These are phyloP conservation scores for Ammospiza caudacuta DNA, from an alignment of 2,113 vertebrate genomes.

Conservation along the genomic window DNA sequence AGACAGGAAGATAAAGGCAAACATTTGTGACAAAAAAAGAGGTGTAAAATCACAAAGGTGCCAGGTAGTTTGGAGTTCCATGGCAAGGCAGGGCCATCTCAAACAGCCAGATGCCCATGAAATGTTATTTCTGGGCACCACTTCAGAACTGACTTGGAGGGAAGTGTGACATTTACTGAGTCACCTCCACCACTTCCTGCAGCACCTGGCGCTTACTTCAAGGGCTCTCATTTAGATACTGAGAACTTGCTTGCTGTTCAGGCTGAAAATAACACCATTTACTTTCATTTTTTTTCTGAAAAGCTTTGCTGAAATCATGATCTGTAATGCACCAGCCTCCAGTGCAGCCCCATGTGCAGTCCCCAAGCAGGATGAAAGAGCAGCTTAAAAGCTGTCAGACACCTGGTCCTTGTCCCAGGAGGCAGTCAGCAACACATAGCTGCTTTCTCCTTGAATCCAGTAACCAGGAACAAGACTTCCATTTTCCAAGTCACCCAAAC, in stretches of 20 bases:
- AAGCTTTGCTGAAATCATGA: slow-evolving; percentile 41
- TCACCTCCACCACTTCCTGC: slow-evolving; percentile 62
- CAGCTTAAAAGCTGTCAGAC: slow-evolving; percentile 17
- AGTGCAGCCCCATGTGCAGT: background rate
- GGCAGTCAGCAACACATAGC: background rate
- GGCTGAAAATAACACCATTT: slow-evolving; percentile 44
- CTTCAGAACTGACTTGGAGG: slow-evolving; percentile 45
- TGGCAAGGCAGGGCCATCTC: background rate
- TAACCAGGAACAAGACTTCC: background rate
- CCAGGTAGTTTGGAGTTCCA: background rate
- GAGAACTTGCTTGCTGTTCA: slow-evolving; percentile 52
- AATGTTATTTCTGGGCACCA: slow-evolving; percentile 32
- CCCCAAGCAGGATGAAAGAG: background rate
- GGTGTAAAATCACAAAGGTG: background rate
- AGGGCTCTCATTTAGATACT: slow-evolving; percentile 58
- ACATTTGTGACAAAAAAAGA: background rate
- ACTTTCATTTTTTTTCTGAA: slow-evolving; percentile 59
- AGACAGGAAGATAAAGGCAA: background rate
- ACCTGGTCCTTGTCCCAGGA: slow-evolving; percentile 23
- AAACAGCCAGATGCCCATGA: slow-evolving; percentile 15
- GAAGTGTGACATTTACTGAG: slow-evolving; percentile 63
- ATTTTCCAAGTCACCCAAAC: background rate
- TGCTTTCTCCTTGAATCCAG: slow-evolving; percentile 2
- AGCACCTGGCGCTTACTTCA: slow-evolving; percentile 61
- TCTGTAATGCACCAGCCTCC: slow-evolving; percentile 45